These are phyloP conservation scores for Helicoverpa assulta DNA, from an alignment of 2,888 invertebrate species.

Conservation along the genomic window DNA sequence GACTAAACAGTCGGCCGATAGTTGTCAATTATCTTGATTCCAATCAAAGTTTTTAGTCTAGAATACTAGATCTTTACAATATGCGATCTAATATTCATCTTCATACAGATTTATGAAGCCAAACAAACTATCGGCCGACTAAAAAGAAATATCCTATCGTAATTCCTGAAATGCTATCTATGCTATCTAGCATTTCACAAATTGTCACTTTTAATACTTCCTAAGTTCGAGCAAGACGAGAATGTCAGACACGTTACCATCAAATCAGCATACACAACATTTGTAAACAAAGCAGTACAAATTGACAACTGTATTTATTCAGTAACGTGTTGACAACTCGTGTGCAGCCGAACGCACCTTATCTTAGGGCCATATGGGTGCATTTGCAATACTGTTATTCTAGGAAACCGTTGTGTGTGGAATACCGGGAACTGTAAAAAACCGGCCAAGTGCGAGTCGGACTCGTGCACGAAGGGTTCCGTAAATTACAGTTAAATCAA, in stretches of 20 bases:
- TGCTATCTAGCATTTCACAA: constrained; percentile 8
- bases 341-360: constrained; percentile 54
- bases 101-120: too few species aligned
- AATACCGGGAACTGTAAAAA: constrained; percentile 74
- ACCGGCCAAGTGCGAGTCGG: too few species aligned
- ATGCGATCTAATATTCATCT: too few species aligned
- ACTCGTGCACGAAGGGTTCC: too few species aligned
- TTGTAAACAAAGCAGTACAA: constrained; percentile 56
- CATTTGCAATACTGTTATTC: constrained; percentile 73
- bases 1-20: too few species aligned
- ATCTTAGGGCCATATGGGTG: constrained; percentile 69
- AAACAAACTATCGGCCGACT: too few species aligned
- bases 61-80: too few species aligned
- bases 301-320: constrained; percentile 50
- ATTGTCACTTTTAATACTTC: too few species aligned
- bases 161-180: not conserved
- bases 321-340: constrained; percentile 51
- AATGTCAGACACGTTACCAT: constrained; percentile 9
- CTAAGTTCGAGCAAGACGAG: not conserved
- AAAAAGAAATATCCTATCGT: too few species aligned
- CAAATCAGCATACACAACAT: constrained; percentile 33
- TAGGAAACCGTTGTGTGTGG: constrained; percentile 68
- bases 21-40: too few species aligned
- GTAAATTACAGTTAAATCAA: too few species aligned
- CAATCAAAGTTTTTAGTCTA: too few species aligned